Conservation (phyloP, 2,888 invertebrate species). For the Macropis europaea region DNA sequence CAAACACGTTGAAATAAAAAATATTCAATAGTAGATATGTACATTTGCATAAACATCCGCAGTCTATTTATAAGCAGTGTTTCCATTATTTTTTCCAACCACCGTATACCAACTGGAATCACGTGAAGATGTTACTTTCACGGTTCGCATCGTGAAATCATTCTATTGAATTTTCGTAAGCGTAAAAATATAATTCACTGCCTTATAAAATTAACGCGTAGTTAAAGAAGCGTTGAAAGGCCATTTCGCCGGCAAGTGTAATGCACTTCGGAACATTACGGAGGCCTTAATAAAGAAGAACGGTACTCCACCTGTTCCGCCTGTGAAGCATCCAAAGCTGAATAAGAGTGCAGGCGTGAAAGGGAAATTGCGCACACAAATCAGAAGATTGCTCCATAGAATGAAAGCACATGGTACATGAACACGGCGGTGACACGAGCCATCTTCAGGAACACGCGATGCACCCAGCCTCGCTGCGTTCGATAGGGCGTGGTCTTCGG, state of each 20-base stretch:
- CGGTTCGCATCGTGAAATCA: too few relatives aligned
- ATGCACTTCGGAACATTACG: constrained; percentile 20
- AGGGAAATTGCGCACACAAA: constrained; percentile 29
- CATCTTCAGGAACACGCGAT: constrained; percentile 14
- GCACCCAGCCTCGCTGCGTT: constrained; percentile 48
- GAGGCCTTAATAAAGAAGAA: constrained; percentile 27
- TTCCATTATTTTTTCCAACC: too few relatives aligned
- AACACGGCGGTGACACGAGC: constrained; percentile 6
- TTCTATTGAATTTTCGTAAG: too few relatives aligned
- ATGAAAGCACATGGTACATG: neutral
- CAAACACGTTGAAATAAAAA: too few relatives aligned
- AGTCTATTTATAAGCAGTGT: too few relatives aligned
- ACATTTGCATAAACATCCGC: too few relatives aligned
- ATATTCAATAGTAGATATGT: too few relatives aligned
- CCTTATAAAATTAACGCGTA: neutral
- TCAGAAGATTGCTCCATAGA: constrained; percentile 2
- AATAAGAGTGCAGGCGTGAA: constrained; percentile 35
- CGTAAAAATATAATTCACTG: neutral
- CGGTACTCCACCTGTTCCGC: constrained; percentile 10
- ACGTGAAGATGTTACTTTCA: too few relatives aligned
- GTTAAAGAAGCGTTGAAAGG: constrained; percentile 6
- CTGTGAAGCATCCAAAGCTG: constrained; percentile 15
- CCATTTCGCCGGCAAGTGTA: constrained; percentile 25
- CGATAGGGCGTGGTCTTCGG: constrained; percentile 66
- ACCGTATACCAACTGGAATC: too few relatives aligned